phyloP scores from a whole-genome alignment of 2,113 vertebrate species.

The Protobothrops flavoviridis region DNA sequence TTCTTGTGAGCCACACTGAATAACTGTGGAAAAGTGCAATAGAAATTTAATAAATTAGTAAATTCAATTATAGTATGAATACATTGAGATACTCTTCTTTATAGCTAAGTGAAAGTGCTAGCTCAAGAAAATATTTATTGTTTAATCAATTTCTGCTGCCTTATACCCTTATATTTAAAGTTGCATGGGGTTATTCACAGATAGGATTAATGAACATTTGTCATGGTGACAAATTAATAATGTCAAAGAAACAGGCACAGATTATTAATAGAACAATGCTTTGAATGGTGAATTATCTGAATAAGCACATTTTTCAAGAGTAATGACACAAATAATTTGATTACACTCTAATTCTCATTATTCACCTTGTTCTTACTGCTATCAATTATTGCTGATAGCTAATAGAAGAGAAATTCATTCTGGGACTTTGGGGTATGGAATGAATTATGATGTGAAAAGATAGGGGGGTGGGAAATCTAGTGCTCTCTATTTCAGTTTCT shows the following conservation, averaged over 20 bases:
- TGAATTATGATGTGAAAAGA: slow-evolving; percentile 64
- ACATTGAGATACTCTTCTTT: slow-evolving; percentile 1
- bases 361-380: slow-evolving; percentile 61
- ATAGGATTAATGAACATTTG: slow-evolving; percentile 50
- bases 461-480: slow-evolving; percentile 59
- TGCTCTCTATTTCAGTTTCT: slow-evolving; percentile 63
- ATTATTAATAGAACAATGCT: slow-evolving; percentile 60
- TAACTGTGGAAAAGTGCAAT: not conserved
- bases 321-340: slow-evolving; percentile 72
- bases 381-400: slow-evolving; percentile 69
- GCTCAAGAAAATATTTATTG: slow-evolving; percentile 55
- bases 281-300: slow-evolving; percentile 60
- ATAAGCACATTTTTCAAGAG: slow-evolving; percentile 61
- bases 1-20: not conserved
- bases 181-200: slow-evolving; percentile 60
- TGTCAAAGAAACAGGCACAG: slow-evolving; percentile 47
- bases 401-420: slow-evolving; percentile 68
- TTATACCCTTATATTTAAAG: slow-evolving; percentile 54
- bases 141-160: slow-evolving; percentile 59
- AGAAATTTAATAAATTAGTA: not conserved
- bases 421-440: slow-evolving; percentile 61
- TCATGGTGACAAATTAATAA: slow-evolving; percentile 60
- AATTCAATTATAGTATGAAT: not conserved
- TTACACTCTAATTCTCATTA: slow-evolving; percentile 71
- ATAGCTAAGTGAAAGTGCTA: slow-evolving; percentile 26